Percentiles rank a stretch among this genome's conserved stretches.
These are phyloP conservation scores for Babyrousa celebensis DNA, from an alignment of 2,797 vertebrate genomes.

Conservation along the genomic window DNA sequence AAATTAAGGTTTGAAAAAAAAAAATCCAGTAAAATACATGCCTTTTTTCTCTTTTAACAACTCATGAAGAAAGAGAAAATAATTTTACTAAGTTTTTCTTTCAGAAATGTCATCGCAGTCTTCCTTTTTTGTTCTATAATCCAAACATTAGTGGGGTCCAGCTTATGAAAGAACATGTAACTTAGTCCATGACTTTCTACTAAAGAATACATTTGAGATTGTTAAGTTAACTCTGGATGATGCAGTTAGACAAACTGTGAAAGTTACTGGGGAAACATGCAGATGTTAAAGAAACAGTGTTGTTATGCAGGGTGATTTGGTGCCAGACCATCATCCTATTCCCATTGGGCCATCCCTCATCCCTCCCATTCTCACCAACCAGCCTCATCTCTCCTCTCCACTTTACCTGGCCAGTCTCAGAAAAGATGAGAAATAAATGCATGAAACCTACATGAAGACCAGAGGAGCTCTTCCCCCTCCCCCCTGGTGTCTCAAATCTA, in stretches of 20 bases:
- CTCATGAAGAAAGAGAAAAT: background rate
- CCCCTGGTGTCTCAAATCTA: background rate
- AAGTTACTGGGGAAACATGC: background rate
- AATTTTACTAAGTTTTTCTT: background rate
- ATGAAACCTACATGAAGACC: background rate
- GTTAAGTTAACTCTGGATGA: background rate
- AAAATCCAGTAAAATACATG: background rate
- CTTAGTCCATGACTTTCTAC: constrained; percentile 11
- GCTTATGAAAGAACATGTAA: background rate
- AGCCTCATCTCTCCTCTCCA: background rate
- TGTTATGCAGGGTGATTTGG: background rate
- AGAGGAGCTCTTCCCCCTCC: background rate
- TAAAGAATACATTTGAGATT: constrained; percentile 8
- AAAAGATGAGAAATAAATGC: background rate
- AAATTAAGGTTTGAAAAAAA: background rate
- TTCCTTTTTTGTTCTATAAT: constrained; percentile 45
- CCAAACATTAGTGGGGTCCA: background rate
- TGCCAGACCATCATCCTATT: background rate
- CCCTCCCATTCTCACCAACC: too few species aligned
- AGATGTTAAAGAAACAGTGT: background rate
- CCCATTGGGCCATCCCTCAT: background rate
- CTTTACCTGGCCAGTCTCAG: background rate
- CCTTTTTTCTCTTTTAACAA: background rate
- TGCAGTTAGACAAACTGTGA: background rate
- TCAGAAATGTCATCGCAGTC: constrained; percentile 7